phyloP scores from a whole-genome alignment of 2,888 invertebrate species.

The Copidosoma aretas region DNA sequence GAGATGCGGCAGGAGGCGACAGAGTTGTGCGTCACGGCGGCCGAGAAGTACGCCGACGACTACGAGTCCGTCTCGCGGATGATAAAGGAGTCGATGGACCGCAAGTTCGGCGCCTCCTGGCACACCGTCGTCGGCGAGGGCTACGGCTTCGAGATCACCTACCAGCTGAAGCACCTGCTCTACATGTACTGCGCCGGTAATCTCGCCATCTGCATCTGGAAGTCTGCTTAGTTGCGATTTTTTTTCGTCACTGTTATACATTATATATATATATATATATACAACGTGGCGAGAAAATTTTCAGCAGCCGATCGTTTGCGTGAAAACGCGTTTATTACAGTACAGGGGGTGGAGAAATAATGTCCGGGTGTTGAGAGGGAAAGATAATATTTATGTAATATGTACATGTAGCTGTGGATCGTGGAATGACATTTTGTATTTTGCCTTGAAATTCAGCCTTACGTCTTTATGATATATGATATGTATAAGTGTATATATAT shows the following conservation, averaged over 20 bases:
- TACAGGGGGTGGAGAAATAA: too few relatives aligned
- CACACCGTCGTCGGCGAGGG: conserved; percentile 74
- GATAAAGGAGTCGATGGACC: conserved; percentile 74
- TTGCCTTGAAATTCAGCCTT: too few relatives aligned
- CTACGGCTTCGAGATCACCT: conserved; percentile 72
- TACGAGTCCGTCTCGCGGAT: conserved; percentile 71
- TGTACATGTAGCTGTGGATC: too few relatives aligned
- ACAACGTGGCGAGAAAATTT: too few relatives aligned
- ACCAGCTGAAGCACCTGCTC: conserved; percentile 68
- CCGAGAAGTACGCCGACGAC: conserved; percentile 70
- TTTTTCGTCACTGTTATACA: not conserved
- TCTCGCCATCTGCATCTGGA: conserved; percentile 71
- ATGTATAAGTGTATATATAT: too few relatives aligned
- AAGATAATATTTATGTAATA: too few relatives aligned
- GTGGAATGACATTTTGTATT: too few relatives aligned
- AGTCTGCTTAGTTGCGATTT: conserved; percentile 62
- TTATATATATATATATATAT: not conserved
- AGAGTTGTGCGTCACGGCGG: conserved; percentile 72
- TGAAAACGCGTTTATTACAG: too few relatives aligned
- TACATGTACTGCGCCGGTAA: conserved; percentile 72
- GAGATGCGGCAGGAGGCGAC: conserved; percentile 72
- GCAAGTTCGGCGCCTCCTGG: conserved; percentile 73
- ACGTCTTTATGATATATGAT: too few relatives aligned
- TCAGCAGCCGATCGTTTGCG: too few relatives aligned
- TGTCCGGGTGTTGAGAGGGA: too few relatives aligned